Evolutionary conservation across 2,888 invertebrate species (phyloP).

Genomic region (Elmis aenea): DNA sequence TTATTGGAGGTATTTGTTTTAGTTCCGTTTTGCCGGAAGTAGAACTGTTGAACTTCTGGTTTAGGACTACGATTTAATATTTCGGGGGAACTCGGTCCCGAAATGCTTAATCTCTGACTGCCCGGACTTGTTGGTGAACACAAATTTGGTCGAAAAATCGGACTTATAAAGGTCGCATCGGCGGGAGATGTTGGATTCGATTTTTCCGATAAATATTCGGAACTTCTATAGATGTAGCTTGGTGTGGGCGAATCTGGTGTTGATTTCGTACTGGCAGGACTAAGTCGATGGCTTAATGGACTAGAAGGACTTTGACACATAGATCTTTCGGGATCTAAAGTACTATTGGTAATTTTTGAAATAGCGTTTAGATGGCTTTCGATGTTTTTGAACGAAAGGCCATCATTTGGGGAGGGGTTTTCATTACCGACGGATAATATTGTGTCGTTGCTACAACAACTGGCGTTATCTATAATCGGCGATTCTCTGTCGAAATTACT

Average conservation of each 20-base stretch:
- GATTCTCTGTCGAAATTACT: conserved; percentile 38
- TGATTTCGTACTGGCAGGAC: conserved; percentile 41
- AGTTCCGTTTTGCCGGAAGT: conserved; percentile 32
- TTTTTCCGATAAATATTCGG: conserved; percentile 28
- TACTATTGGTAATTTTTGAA: conserved; percentile 57
- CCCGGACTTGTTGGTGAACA: conserved; percentile 28
- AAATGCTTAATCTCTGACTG: conserved; percentile 27
- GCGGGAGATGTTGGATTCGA: conserved; percentile 32
- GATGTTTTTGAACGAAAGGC: conserved; percentile 61
- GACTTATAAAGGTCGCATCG: conserved; percentile 24
- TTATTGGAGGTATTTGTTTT: conserved; percentile 27
- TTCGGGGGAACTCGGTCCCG: conserved; percentile 34
- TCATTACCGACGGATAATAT: conserved; percentile 80
- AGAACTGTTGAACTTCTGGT: conserved; percentile 32
- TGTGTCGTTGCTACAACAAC: conserved; percentile 72
- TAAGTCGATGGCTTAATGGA: conserved; percentile 31
- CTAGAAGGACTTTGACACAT: conserved; percentile 30
- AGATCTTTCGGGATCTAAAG: conserved; percentile 36
- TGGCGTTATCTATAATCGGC: conserved; percentile 53
- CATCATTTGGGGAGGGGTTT: conserved; percentile 45
- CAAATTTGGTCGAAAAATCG: conserved; percentile 29
- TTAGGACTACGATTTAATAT: conserved; percentile 29
- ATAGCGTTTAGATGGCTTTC: conserved; percentile 65
- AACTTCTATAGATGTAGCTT: conserved; percentile 25
- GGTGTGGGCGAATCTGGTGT: conserved; percentile 31